Percentiles rank a stretch among this genome's conserved stretches.
Conservation (phyloP, 2,888 invertebrate species). For the Caenorhabditis zanzibari region DNA sequence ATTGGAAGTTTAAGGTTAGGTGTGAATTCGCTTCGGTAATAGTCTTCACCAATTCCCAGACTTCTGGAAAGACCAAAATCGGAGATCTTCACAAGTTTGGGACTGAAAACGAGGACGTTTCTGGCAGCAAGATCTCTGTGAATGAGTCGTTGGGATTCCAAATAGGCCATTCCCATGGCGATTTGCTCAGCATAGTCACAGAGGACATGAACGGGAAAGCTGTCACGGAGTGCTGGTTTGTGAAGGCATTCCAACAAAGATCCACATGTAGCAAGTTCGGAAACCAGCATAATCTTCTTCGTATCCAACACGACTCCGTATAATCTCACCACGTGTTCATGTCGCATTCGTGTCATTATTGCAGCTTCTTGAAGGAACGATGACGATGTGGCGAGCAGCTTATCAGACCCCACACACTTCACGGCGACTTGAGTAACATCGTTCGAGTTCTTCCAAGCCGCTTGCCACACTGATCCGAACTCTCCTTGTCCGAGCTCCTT, state of each 20-base stretch:
- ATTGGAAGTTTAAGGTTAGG: slow-evolving; percentile 97
- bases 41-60: slow-evolving; percentile 97
- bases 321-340: slow-evolving; percentile 96
- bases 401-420: slow-evolving; percentile 94
- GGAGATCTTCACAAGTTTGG: slow-evolving; percentile 91
- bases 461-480: slow-evolving; percentile 98
- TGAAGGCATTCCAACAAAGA: slow-evolving; percentile 96
- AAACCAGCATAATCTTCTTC: slow-evolving; percentile 90
- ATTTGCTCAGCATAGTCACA: slow-evolving; percentile 90
- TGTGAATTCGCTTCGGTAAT: slow-evolving; percentile 98
- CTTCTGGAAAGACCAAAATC: slow-evolving; percentile 97
- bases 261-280: slow-evolving; percentile 95
- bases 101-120: slow-evolving; percentile 95
- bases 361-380: slow-evolving; percentile 98
- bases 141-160: slow-evolving; percentile 96
- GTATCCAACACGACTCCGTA: slow-evolving; percentile 97
- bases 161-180: slow-evolving; percentile 93
- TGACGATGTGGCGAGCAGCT: slow-evolving; percentile 96
- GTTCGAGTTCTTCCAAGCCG: slow-evolving; percentile 86
- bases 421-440: slow-evolving; percentile 86
- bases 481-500: slow-evolving; percentile 97
- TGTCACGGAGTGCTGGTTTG: slow-evolving; percentile 92
- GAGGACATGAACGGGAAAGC: slow-evolving; percentile 93
- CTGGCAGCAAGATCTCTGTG: slow-evolving; percentile 98
- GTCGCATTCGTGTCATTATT: slow-evolving; percentile 98